Base-by-base conservation (phyloP, 2,888 invertebrate species). In the Agriopis leucophaearia region DNA sequence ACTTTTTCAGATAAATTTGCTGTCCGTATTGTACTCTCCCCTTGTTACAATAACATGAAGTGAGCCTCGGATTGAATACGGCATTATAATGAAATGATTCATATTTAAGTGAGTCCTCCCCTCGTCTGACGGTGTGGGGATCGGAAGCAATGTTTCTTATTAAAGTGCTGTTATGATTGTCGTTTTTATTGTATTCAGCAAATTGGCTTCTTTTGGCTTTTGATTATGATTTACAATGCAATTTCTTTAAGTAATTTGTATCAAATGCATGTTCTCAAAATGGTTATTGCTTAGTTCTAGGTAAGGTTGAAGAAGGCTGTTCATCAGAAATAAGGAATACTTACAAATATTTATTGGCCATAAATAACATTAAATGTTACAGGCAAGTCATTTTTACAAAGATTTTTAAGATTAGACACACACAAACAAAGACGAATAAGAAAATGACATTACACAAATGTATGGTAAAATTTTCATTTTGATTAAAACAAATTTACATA, bases 81-180 rank as follows among this genome's bases (percentile, higher is more conserved):
- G 92, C 81, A 93, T 94, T 94, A 94, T 94, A 94, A 94, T 93
- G 93, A 93, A 94, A 93, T 94, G 93, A 94, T 94, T 93, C 94
- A 94, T 94, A 94, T 94, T 93, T 93, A 94, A 94, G 92, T 94
- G 92, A 93, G 92, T 93, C 84, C 88, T 90, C 91, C 93, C 92
- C 91, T 66, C 60, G 27, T 27, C 13, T 51, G 44, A 12, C 58
- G 48, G 91, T 88, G 91, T 89, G 83, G 89, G 87, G 87, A 85
- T 89, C 86, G 87, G 86, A 91, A 91, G 90, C 88, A 87, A 93
- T 92, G 91, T 92, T 92, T 94, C 93, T 94, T 94, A 91, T 92
- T 92, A 92, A 89, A 89, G 87, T 88, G 88, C 85, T 90, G 89
- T 90, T 91, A 85, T 89, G 91, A 90, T 86, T 88, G 88, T 84